Percentiles rank a stretch among this genome's conserved stretches.
Evolutionary conservation across 2,797 vertebrate genomes (phyloP).

Genomic region (Sitta carolinensis): DNA sequence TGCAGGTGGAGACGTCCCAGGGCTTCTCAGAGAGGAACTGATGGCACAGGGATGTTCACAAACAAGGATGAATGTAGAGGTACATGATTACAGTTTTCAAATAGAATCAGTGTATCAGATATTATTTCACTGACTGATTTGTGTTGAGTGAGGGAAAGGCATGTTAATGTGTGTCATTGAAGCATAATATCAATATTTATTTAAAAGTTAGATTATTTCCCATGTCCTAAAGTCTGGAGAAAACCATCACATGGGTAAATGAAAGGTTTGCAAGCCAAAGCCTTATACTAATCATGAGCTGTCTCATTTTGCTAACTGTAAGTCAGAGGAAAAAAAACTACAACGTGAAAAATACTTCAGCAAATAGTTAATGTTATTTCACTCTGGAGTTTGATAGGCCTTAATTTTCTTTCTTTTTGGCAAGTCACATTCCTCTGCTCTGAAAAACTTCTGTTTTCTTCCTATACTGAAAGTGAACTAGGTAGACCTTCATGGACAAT

Average conservation of each 20-base stretch:
- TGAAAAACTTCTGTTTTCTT: not conserved
- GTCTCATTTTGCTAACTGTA: not conserved
- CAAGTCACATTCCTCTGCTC: not conserved
- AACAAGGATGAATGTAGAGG: not conserved
- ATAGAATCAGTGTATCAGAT: not conserved
- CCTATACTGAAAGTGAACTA: not conserved
- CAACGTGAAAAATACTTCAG: not conserved
- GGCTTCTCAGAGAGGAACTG: not conserved
- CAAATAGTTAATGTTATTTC: not conserved
- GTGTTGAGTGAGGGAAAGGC: not conserved
- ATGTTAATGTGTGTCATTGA: not conserved
- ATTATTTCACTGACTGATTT: not conserved
- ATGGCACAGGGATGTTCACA: not conserved
- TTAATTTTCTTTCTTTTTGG: not conserved
- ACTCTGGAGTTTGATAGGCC: not conserved
- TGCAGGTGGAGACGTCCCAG: not conserved
- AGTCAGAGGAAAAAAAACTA: not conserved
- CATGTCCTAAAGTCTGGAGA: not conserved
- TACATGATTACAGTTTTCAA: not conserved
- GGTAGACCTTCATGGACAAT: not conserved
- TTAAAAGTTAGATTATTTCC: not conserved
- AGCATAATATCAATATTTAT: not conserved
- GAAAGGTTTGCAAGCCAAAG: not conserved
- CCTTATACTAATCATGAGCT: not conserved
- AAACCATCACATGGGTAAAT: not conserved